Conservation (phyloP, 2,113 vertebrate species). For the Brachionichthys hirsutus region DNA sequence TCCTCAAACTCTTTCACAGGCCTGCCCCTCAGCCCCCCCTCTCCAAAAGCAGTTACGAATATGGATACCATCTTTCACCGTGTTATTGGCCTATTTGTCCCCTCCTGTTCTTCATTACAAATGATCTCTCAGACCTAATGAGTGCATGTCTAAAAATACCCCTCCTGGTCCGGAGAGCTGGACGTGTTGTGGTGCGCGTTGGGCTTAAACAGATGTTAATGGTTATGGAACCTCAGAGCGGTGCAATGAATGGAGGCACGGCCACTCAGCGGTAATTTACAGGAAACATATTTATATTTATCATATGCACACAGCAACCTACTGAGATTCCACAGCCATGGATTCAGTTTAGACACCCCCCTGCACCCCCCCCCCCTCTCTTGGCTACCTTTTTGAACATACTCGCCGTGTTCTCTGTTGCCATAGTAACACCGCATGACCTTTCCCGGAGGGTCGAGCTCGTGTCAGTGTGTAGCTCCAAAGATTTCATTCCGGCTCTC, state of each 20-base stretch:
- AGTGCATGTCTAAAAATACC: constrained; percentile 79
- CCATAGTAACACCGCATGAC: constrained; percentile 63
- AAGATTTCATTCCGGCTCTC: constrained; percentile 48
- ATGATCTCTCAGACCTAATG: constrained; percentile 76
- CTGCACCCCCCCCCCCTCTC: constrained; percentile 12
- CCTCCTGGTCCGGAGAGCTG: constrained; percentile 61
- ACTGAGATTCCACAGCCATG: constrained; percentile 54
- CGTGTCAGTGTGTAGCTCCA: constrained; percentile 51
- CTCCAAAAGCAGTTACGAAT: constrained; percentile 48
- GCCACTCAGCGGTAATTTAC: constrained; percentile 50
- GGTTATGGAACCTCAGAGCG: constrained; percentile 64
- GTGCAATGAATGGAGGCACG: constrained; percentile 54
- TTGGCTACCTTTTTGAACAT: constrained; percentile 60
- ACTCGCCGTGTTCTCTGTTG: constrained; percentile 62
- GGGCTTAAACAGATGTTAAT: constrained; percentile 74
- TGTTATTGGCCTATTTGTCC: constrained; percentile 56
- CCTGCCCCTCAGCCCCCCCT: constrained; percentile 44
- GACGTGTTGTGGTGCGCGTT: constrained; percentile 61
- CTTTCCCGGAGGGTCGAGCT: constrained; percentile 65
- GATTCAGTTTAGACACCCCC: constrained; percentile 38
- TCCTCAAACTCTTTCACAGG: constrained; percentile 50
- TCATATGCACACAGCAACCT: constrained; percentile 42
- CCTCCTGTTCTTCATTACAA: constrained; percentile 67
- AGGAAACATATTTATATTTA: constrained; percentile 62
- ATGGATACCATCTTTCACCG: constrained; percentile 58